Evolutionary conservation across 1,140 invertebrate species (phyloP), one percentile per base, ranked within the genome.

Genomic region (Drosophila insularis): DNA sequence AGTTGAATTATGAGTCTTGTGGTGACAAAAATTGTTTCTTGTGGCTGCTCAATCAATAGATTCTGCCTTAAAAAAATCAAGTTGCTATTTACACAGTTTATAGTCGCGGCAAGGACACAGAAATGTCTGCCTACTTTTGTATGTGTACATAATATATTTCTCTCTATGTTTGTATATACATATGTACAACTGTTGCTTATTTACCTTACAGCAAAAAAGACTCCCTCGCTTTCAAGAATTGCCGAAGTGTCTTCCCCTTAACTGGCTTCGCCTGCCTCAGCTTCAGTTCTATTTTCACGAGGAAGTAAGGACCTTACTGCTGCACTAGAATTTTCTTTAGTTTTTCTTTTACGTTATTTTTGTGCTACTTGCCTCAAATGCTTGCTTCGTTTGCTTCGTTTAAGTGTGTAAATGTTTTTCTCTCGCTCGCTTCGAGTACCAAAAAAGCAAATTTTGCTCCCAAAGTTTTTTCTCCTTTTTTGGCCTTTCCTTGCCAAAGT

Each of bases 321-420:
- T 76, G 74, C 74, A 71, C 54, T 77, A 65, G 37, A 70, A 71
- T 62, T 77, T 71, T 50, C 43, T 62, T 71, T 77, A 77, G 74
- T 77, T 77, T 77, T 77, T 63, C 46, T 46, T 71, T 76, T 74
- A 74, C 56, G 74, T 74, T 74, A 74, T 68, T 60, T 74, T 64
- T 58, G 66, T 64, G 5, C 56, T 37, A 19, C 74, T 68, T 50
- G 40, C 61, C 46, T 70, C 61, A 68, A 76, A 77, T 77, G 70
- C 74, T 63, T 50, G 43, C 43, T 50, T 50, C 43, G 43, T 70
- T 71, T 77, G 62, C 58, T 64, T 77, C 74, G 74, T 77, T 77
- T 77, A 77, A 77, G 74, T 77, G 74, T 77, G 74, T 63, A 77
- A 77, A 77, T 77, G 74, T 77, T 77, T 77, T 77, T 50, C 43